These are phyloP conservation scores for Lineus longissimus DNA, from an alignment of 1,140 invertebrate species.

Conservation along the genomic window DNA sequence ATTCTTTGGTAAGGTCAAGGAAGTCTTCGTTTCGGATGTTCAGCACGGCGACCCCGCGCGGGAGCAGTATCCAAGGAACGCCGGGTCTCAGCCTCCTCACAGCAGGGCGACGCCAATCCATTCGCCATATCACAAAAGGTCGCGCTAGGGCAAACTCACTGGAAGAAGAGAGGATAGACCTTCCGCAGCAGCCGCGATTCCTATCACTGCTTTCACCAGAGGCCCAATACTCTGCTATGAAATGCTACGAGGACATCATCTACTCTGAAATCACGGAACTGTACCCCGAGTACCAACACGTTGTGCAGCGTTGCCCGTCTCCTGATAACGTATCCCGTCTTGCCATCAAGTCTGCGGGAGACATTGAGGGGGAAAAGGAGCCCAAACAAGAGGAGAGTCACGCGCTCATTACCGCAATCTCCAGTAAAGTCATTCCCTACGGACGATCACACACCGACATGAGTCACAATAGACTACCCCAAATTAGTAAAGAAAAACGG, in stretches of 20 bases:
- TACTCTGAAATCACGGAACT: background rate
- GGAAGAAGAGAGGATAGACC: background rate
- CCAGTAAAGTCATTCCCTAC: background rate
- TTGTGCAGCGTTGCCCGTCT: background rate
- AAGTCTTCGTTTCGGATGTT: too few species aligned
- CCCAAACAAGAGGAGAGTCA: background rate
- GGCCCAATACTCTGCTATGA: slow-evolving; percentile 3
- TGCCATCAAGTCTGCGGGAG: background rate
- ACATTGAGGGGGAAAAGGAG: background rate
- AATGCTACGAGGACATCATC: slow-evolving; percentile 3
- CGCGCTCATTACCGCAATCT: background rate
- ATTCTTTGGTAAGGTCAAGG: too few species aligned
- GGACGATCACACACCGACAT: background rate
- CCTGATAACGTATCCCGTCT: background rate
- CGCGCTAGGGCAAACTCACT: background rate
- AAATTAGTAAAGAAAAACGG: background rate
- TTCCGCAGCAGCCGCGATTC: background rate
- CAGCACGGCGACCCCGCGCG: too few species aligned
- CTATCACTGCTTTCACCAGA: background rate
- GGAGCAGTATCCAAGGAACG: too few species aligned
- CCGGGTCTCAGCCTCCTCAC: too few species aligned
- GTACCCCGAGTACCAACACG: background rate
- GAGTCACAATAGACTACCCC: background rate
- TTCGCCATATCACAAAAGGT: background rate
- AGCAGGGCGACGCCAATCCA: background rate